phyloP scores from a whole-genome alignment of 2,888 invertebrate species.

The Nesidiocoris tenuis region DNA sequence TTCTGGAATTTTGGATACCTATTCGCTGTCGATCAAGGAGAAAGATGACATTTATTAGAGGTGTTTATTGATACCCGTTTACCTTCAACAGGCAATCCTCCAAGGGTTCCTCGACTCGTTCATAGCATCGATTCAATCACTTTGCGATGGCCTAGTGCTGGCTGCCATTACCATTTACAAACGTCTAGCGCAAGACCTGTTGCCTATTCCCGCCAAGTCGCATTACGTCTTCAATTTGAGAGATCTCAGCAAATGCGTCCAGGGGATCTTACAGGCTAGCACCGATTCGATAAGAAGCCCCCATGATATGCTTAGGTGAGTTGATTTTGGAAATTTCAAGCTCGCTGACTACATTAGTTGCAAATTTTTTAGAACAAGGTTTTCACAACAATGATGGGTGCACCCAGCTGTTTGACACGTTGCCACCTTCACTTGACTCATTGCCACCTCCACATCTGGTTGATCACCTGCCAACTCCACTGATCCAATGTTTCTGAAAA shows the following conservation, averaged over 20 bases:
- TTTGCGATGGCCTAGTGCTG: constrained; percentile 72
- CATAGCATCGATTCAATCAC: constrained; percentile 65
- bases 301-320: constrained; percentile 65
- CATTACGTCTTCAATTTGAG: constrained; percentile 92
- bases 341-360: too few relatives aligned
- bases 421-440: too few relatives aligned
- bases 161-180: constrained; percentile 83
- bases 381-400: too few relatives aligned
- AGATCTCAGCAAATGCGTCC: constrained; percentile 85
- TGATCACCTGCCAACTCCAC: too few relatives aligned
- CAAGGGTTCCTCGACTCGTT: constrained; percentile 78
- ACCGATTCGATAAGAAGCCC: constrained; percentile 68
- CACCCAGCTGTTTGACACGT: too few relatives aligned
- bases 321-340: too few relatives aligned
- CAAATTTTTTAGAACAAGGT: background rate
- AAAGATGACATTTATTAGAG: too few relatives aligned
- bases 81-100: constrained; percentile 70
- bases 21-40: too few relatives aligned
- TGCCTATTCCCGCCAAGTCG: constrained; percentile 88
- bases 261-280: constrained; percentile 85
- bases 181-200: constrained; percentile 72
- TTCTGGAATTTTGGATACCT: too few relatives aligned
- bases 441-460: too few relatives aligned
- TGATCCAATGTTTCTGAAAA: too few relatives aligned
- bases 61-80: too few relatives aligned